Base-by-base conservation (phyloP, 2,113 vertebrate species). In the Garra rufa region DNA sequence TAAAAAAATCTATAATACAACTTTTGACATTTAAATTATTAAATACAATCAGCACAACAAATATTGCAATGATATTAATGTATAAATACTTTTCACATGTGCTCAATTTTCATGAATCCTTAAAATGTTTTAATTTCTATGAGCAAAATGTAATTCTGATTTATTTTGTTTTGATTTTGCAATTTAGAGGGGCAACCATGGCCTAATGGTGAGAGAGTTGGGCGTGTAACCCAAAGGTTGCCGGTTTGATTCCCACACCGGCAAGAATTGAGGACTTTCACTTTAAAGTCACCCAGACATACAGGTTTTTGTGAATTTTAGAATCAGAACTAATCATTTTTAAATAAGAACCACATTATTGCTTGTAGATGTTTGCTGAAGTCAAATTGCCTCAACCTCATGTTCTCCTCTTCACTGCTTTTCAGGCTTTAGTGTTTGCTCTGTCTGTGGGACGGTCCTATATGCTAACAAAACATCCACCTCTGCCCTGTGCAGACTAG, bases 341-440 rank as follows among this genome's bases (percentile, higher is more conserved):
- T 34, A 9, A 21, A 21, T 73, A 15, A 73, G 6, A 44, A 43
- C n/a, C 6, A 44, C 21, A 46, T 73, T 26, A 73, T 44, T 46
- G 6, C 21, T 73, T 26, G 17, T 30, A 34, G 73, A 34, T 76
- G 26, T 19, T 76, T 76, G 46, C 46, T 52, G 21, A n/a, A 63
- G 41, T 63, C 38, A 79, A 80, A 63, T 41, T 44, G 34, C 9
- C 55, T 43, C 38, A 44, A 21, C 24, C 76, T 46, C 41, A 7
- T n/a, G n/a, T 15, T 24, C 55, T 50, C 46, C 26, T 76, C 15
- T 30, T 76, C 46, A 21, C 28, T 52, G 73, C 83, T 79, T 44
- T 86, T 76, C 87, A 87, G 83, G 71, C 90, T 81, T 85, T 90
- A 79, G 88, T 88, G 88, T 94, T 94, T 94, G 94, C 91, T 92